These are phyloP conservation scores for Geotrupes spiniger DNA, from an alignment of 2,888 invertebrate species.

Conservation along the genomic window DNA sequence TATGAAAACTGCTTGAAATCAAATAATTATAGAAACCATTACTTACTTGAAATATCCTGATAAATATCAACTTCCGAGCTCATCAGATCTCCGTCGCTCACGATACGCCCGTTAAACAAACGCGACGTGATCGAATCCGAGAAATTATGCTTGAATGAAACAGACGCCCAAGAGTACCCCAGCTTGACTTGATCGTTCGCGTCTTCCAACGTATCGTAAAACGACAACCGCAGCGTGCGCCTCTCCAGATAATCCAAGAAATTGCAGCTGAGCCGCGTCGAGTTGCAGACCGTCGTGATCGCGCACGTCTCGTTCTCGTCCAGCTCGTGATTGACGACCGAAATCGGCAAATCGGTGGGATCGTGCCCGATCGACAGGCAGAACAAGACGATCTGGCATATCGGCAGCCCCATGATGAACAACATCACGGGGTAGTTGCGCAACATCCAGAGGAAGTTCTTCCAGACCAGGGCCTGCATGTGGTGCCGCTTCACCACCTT, in stretches of 20 bases:
- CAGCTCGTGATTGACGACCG: constrained; percentile 78
- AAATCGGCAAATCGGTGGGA: constrained; percentile 72
- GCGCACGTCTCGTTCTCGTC: constrained; percentile 36
- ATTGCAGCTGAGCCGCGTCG: constrained; percentile 71
- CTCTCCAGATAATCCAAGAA: constrained; percentile 69
- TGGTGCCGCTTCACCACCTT: constrained; percentile 24
- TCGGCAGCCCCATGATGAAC: constrained; percentile 82
- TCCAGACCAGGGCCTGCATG: constrained; percentile 82
- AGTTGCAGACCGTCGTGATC: constrained; percentile 56
- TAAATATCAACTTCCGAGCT: constrained; percentile 67
- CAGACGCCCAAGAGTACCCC: constrained; percentile 74
- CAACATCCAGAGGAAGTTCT: constrained; percentile 83
- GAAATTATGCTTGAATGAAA: constrained; percentile 75
- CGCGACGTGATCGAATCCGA: constrained; percentile 66
- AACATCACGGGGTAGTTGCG: constrained; percentile 79
- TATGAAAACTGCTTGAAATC: no score
- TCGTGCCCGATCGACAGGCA: constrained; percentile 88
- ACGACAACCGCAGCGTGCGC: constrained; percentile 61
- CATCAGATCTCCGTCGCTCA: constrained; percentile 58
- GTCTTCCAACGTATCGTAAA: constrained; percentile 50
- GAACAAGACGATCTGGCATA: constrained; percentile 82
- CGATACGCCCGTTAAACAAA: constrained; percentile 51
- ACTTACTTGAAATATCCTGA: constrained; percentile 85
- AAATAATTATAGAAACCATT: no score
- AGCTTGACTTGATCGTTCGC: constrained; percentile 65